Evolutionary conservation across 2,797 vertebrate genomes (phyloP).

Genomic region (Hydrolagus colliei): DNA sequence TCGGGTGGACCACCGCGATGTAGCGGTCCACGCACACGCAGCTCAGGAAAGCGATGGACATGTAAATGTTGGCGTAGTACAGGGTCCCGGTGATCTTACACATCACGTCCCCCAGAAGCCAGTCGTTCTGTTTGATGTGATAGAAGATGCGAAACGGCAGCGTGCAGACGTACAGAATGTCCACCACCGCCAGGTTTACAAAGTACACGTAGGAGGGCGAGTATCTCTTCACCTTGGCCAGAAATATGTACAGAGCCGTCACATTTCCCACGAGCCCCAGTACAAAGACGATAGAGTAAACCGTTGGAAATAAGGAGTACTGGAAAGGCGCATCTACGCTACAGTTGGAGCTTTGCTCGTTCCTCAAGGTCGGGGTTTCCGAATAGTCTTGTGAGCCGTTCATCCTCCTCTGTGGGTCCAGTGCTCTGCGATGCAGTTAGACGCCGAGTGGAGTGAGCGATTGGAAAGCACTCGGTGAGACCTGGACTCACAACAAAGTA

Average conservation of each 20-base stretch:
- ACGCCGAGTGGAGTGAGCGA: background rate
- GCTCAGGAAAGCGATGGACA: conserved; percentile 68
- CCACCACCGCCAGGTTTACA: conserved; percentile 62
- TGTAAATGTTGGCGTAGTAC: conserved; percentile 61
- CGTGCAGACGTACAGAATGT: conserved; percentile 57
- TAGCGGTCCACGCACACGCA: conserved; percentile 71
- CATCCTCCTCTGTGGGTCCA: background rate
- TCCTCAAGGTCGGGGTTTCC: background rate
- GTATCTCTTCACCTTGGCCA: conserved; percentile 40
- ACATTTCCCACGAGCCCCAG: conserved; percentile 63
- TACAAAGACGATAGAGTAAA: conserved; percentile 57
- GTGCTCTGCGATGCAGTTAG: background rate
- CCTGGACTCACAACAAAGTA: background rate
- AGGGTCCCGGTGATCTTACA: conserved; percentile 58
- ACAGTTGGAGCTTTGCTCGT: fast-evolving
- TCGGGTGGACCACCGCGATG: conserved; percentile 62
- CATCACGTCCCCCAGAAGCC: conserved; percentile 57
- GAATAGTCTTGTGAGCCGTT: background rate
- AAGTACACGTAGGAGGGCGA: conserved; percentile 61
- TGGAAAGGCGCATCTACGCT: conserved; percentile 51
- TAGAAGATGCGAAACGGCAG: conserved; percentile 73
- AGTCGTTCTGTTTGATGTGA: conserved; percentile 59
- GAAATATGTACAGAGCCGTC: conserved; percentile 54
- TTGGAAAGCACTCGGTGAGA: background rate
- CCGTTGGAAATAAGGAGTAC: conserved; percentile 53